Conservation (phyloP, 2,888 invertebrate genomes). For the Tiliacea aurago region DNA sequence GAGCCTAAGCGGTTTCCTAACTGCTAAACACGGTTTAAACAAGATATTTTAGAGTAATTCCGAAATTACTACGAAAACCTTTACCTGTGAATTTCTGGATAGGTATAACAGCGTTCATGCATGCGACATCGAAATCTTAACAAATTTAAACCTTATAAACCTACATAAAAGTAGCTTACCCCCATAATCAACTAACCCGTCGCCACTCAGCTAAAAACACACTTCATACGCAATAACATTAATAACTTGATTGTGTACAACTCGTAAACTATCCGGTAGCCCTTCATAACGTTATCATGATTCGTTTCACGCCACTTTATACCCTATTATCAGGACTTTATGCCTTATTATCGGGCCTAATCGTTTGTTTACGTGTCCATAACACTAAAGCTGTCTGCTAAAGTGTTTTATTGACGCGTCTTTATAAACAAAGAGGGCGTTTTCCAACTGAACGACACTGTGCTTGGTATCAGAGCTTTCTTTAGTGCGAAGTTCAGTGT, state of each 20-base stretch:
- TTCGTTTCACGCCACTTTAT: constrained; percentile 64
- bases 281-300: constrained; percentile 62
- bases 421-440: constrained; percentile 63
- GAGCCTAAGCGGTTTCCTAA: background rate
- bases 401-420: constrained; percentile 75
- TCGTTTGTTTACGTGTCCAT: constrained; percentile 78
- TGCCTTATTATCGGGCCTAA: constrained; percentile 71
- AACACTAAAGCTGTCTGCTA: constrained; percentile 73
- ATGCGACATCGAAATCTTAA: background rate
- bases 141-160: constrained; percentile 21
- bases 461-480: constrained; percentile 43
- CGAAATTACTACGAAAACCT: background rate
- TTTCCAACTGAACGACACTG: constrained; percentile 59
- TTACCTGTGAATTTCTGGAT: background rate
- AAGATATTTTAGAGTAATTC: background rate
- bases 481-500: constrained; percentile 46
- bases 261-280: constrained; percentile 55
- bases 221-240: constrained; percentile 61
- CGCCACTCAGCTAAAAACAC: constrained; percentile 48
- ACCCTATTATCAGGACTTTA: constrained; percentile 69
- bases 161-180: background rate
- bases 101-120: constrained; percentile 4
- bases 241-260: constrained; percentile 59
- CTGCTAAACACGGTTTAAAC: background rate
- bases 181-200: constrained; percentile 9